A percentile compares a stretch with the other conserved stretches of the same genome.
These are phyloP conservation scores for Eremophila alpestris DNA, from an alignment of 2,797 vertebrate species.

Conservation along the genomic window DNA sequence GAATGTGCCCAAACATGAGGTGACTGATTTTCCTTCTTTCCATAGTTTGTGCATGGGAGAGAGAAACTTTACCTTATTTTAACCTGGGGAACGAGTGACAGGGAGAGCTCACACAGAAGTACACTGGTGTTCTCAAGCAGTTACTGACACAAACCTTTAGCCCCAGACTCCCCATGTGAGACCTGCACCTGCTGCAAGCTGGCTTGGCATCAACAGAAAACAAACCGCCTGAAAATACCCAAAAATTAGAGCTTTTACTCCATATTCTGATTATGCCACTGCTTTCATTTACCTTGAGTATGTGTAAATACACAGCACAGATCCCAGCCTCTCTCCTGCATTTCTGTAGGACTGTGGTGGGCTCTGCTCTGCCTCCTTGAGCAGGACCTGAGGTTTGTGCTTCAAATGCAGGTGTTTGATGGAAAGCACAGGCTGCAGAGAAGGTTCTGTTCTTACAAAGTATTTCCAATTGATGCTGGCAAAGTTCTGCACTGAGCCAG, in stretches of 20 bases:
- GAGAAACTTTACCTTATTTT: not conserved
- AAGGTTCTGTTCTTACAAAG: not conserved
- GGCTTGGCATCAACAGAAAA: not conserved
- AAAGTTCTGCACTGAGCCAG: not conserved
- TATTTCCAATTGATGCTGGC: not conserved
- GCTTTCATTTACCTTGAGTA: not conserved
- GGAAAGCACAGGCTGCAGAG: not conserved
- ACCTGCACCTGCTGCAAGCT: not conserved
- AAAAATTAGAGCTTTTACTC: not conserved
- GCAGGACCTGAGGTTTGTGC: not conserved
- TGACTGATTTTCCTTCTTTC: conserved; percentile 9
- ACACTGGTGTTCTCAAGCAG: not conserved
- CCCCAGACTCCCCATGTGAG: not conserved
- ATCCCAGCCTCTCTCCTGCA: not conserved
- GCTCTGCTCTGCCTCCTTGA: not conserved
- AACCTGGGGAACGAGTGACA: not conserved
- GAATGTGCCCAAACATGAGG: not conserved
- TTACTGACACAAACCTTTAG: not conserved
- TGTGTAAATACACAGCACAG: not conserved
- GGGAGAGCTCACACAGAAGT: not conserved
- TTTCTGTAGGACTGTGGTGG: not conserved
- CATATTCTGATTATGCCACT: not conserved
- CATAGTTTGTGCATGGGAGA: not conserved
- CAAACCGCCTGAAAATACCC: not conserved
- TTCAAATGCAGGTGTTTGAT: not conserved